Evolutionary conservation across 2,113 vertebrate species (phyloP), one percentile per base, ranked within the genome.

Genomic region (Cyanocitta stelleri): DNA sequence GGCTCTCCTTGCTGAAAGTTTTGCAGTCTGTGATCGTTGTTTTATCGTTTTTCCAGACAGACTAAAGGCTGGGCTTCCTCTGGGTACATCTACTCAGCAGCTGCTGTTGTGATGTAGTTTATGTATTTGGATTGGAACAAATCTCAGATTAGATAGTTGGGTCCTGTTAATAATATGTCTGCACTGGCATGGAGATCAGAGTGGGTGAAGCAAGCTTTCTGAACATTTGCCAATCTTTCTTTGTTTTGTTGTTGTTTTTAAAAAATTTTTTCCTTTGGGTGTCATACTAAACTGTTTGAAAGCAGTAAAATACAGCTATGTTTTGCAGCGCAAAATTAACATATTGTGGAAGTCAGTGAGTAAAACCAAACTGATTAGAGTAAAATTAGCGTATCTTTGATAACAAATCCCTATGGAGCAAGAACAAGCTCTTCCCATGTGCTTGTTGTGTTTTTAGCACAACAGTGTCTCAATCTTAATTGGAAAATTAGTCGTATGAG

Each of bases 401-500:
- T 95, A 77, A 77, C 78, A 81, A 92, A 48, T 90, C 77, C 80
- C 93, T 56, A 2, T 21, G 77, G 84, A 62, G 41, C 49, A 85
- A 62, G 77, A 89, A 89, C 0, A 27, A 85, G 48, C 61, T 87
- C 66, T 87, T 94, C 44, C 56, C 15, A 3, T 32, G 74, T 72
- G 79, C 73, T 62, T 83, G 54, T 74, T 96, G 79, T 90, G 51
- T 73, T 90, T 95, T 32, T 54, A 86, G 71, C 54, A 43, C 58
- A 93, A 87, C 51, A 56, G 41, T 14, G 49, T 89, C 94, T 93
- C 74, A 68, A 4, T 54, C 56, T 72, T 87, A 93, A 95, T 93
- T 93, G 79, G 94, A 83, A 96, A 93, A 94, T 85, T 64, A 94
- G 78, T 93, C 10, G 2, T 85, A 83, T 32, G 48, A 93, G 84